Conservation (phyloP, 2,797 vertebrate species). For the Molossus alvarezi region DNA sequence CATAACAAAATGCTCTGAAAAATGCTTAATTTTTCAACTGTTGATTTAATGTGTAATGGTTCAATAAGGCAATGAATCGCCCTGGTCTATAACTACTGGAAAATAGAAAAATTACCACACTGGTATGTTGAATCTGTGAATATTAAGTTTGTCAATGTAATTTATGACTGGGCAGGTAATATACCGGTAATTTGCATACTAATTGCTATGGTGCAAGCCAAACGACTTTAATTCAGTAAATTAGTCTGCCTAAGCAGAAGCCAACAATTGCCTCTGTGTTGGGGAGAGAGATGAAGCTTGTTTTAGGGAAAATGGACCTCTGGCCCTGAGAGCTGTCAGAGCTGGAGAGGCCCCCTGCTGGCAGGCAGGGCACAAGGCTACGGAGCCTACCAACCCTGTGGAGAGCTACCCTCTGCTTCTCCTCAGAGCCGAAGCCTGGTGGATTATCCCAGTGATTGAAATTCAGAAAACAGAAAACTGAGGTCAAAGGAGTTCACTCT, state of each 20-base stretch:
- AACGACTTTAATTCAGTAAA: conserved; percentile 77
- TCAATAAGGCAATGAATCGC: conserved; percentile 69
- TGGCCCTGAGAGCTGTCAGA: not conserved
- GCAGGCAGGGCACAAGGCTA: rapidly evolving
- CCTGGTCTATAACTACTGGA: conserved; percentile 59
- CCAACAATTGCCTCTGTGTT: conserved; percentile 30
- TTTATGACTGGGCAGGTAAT: conserved; percentile 82
- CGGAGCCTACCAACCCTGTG: not conserved
- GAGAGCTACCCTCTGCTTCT: not conserved
- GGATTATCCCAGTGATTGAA: conserved; percentile 32
- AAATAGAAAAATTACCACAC: conserved; percentile 80
- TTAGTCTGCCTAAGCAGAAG: conserved; percentile 76
- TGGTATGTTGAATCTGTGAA: conserved; percentile 53
- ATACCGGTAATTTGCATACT: conserved; percentile 75
- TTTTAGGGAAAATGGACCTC: conserved; percentile 40
- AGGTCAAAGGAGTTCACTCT: conserved; percentile 30
- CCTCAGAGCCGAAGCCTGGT: not conserved
- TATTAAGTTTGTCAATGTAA: conserved; percentile 76
- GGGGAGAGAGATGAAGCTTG: not conserved
- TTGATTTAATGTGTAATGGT: conserved; percentile 69
- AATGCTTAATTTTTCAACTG: conserved; percentile 81
- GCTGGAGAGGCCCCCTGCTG: not conserved
- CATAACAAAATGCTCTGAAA: conserved; percentile 68
- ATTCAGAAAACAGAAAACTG: conserved; percentile 64
- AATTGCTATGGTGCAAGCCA: conserved; percentile 66